These are phyloP conservation scores for Amniataba percoides DNA, from an alignment of 2,797 vertebrate genomes.

Conservation along the genomic window DNA sequence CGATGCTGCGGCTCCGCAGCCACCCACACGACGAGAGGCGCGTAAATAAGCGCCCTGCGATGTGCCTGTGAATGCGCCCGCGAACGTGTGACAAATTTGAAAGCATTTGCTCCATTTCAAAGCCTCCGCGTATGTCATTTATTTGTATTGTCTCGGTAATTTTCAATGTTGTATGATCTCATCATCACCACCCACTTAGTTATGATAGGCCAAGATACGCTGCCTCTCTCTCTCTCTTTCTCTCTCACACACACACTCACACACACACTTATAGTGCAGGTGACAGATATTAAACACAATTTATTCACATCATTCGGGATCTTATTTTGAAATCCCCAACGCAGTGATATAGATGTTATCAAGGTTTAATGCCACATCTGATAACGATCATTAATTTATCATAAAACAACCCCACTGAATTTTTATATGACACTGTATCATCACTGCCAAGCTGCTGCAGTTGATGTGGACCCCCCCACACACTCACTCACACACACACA, in stretches of 20 bases:
- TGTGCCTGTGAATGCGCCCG: slow-evolving; percentile 59
- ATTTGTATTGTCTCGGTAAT: slow-evolving; percentile 78
- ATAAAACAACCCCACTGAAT: slow-evolving; percentile 35
- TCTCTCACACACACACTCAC: neutral
- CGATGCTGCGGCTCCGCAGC: slow-evolving; percentile 71
- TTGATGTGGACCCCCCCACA: neutral
- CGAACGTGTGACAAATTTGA: slow-evolving; percentile 66
- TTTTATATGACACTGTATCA: slow-evolving; percentile 18
- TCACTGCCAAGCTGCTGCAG: slow-evolving; percentile 34
- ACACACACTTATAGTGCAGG: slow-evolving; percentile 19
- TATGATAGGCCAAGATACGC: slow-evolving; percentile 59
- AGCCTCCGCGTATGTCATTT: slow-evolving; percentile 70
- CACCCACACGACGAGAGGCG: slow-evolving; percentile 67
- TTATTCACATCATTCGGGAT: slow-evolving; percentile 38
- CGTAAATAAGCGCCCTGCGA: slow-evolving; percentile 67
- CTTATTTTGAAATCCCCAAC: slow-evolving; percentile 38
- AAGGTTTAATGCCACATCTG: slow-evolving; percentile 13
- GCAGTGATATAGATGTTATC: neutral
- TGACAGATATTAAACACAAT: slow-evolving; percentile 55
- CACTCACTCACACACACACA: too few relatives aligned
- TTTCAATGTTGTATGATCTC: slow-evolving; percentile 77
- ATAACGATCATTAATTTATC: slow-evolving; percentile 48
- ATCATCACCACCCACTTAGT: slow-evolving; percentile 76
- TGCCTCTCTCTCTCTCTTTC: neutral
- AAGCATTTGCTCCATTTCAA: slow-evolving; percentile 71